A percentile compares a stretch with the other conserved stretches of the same genome.
Evolutionary conservation across 1,140 invertebrate genomes (phyloP).

Genomic region (Tetramorium parvispinum): DNA sequence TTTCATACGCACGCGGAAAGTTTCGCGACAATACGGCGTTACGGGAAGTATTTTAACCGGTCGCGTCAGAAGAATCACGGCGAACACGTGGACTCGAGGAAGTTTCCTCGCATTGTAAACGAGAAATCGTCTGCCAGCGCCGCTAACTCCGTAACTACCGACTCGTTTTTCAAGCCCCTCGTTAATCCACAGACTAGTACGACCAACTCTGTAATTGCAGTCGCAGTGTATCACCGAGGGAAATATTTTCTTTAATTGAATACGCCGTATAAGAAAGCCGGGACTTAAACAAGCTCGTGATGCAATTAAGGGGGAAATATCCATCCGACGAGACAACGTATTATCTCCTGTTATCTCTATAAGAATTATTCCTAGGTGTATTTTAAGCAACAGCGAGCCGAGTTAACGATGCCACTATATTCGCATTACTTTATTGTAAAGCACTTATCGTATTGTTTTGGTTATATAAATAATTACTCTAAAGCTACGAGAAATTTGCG

Average conservation of each 20-base stretch:
- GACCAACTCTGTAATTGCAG: constrained; percentile 57
- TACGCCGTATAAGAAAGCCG: constrained; percentile 48
- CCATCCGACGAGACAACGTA: constrained; percentile 14
- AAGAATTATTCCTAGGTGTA: neutral
- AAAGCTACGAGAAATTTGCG: neutral
- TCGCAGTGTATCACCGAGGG: constrained; percentile 52
- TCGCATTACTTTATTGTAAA: neutral
- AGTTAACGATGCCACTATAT: neutral
- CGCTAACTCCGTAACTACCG: constrained; percentile 57
- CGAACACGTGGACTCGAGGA: constrained; percentile 49
- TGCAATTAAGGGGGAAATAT: constrained; percentile 49
- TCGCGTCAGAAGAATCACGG: constrained; percentile 56
- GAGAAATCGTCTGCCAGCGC: constrained; percentile 54
- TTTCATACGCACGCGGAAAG: constrained; percentile 58
- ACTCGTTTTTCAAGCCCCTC: constrained; percentile 58
- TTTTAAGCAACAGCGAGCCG: neutral
- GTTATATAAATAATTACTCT: neutral
- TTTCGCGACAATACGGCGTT: constrained; percentile 53
- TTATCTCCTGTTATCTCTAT: constrained; percentile 29
- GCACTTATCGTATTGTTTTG: neutral
- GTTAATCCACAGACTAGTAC: constrained; percentile 57
- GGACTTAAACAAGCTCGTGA: constrained; percentile 51
- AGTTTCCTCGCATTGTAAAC: constrained; percentile 61
- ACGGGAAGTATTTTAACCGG: constrained; percentile 58
- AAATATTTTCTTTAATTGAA: constrained; percentile 64